Evolutionary conservation across 2,113 vertebrate species (phyloP), one percentile per base, ranked within the genome.

Genomic region (Oncorhynchus kisutch): DNA sequence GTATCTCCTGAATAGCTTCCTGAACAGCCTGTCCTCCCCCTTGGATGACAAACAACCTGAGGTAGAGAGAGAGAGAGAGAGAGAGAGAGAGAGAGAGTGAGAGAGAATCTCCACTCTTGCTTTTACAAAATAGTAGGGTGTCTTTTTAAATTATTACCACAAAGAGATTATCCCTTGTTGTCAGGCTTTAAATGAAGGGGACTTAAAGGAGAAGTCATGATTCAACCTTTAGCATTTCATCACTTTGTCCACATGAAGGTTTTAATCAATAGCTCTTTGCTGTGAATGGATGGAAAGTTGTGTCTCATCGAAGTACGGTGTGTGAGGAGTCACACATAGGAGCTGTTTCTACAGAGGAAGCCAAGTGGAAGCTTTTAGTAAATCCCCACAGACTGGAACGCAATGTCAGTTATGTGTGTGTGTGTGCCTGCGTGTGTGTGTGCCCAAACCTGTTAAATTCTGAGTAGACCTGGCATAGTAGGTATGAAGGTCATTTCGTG

Each of bases 21-120:
- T 93, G 74, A 98, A 97, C n/a, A 98, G 89, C 2, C 86, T 89
- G 83, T 97, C 96, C 85, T 97, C 96, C 1, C 92, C 92, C 5
- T 93, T 90, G 0, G 95, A 96, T 71, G 93, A 82, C 22, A 80
- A 79, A 51, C 87, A 89, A 31, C 81, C 96, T 97, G 39, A 64
- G 31, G 25, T 27, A 57, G 5, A 67, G 72, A 60, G 8, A 16
- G 64, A 12, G 64, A 16, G 25, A 57, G 5, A 67, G 72, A 54
- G 4, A 16, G 64, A 12, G 64, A 29, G 9, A 25, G n/a, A n/a
- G 69, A 48, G 3, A 54, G 25, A 57, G 5, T 57, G 72, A 60
- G 8, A 16, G 64, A 4, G 64, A 29, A 39, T 39, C 39, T 39
- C 9, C 39, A 45, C 39, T 45, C 2, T 3, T 2, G 39, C 39